phyloP scores from a whole-genome alignment of 2,888 invertebrate genomes.

The Blastobasis adustella region DNA sequence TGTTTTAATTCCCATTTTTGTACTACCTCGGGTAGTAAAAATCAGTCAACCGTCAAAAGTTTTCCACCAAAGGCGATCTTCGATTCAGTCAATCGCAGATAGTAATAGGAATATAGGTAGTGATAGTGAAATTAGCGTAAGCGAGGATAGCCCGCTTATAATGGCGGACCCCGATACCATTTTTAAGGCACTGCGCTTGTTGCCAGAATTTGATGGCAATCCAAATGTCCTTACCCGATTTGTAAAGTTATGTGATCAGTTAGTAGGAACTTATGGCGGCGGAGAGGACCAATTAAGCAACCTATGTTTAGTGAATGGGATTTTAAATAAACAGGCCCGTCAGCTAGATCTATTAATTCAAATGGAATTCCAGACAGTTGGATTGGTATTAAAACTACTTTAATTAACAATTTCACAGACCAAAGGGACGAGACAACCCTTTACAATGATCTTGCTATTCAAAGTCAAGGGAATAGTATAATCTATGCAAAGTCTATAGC shows the following conservation, averaged over 20 bases:
- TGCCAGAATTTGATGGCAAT: slow-evolving; percentile 2
- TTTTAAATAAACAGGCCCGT: slow-evolving; percentile 1
- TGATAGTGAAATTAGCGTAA: not conserved
- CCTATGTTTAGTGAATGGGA: not conserved
- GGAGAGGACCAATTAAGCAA: not conserved
- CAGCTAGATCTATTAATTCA: slow-evolving; percentile 1
- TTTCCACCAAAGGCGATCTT: too few species aligned
- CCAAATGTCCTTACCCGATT: not conserved
- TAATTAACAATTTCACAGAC: slow-evolving; percentile 12
- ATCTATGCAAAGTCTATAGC: too few species aligned
- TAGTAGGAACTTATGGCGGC: not conserved
- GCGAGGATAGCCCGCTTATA: not conserved
- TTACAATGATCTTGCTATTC: slow-evolving; percentile 1
- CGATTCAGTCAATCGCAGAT: not conserved
- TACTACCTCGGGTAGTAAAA: too few species aligned
- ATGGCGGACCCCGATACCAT: not conserved
- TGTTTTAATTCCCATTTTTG: too few species aligned
- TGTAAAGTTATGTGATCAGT: not conserved
- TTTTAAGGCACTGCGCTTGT: not conserved
- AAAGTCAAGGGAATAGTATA: slow-evolving; percentile 1
- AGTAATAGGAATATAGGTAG: not conserved
- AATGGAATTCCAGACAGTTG: slow-evolving; percentile 3
- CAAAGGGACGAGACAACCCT: slow-evolving; percentile 6
- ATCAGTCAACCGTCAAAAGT: too few species aligned
- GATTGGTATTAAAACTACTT: not conserved